Conservation (phyloP, 2,113 vertebrate genomes). For the Ciconia boyciana region DNA sequence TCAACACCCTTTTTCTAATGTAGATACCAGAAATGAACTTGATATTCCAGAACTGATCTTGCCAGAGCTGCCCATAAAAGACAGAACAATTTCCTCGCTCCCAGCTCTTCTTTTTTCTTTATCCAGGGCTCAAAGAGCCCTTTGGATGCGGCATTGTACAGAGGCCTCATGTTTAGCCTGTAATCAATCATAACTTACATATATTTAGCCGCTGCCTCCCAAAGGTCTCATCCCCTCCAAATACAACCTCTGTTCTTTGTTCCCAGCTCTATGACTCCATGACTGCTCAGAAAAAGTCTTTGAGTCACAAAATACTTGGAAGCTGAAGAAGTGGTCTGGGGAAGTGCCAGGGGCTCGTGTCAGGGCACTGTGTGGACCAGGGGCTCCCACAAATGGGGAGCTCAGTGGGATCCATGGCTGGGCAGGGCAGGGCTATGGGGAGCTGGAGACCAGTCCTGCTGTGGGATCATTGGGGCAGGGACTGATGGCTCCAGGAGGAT, state of each 20-base stretch:
- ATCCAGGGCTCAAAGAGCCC: not conserved
- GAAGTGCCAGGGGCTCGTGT: not conserved
- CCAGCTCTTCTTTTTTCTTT: not conserved
- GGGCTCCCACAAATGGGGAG: not conserved
- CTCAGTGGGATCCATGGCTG: accelerated
- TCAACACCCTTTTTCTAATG: slow-evolving; percentile 18
- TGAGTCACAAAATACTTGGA: not conserved
- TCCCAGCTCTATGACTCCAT: not conserved
- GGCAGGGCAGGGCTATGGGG: not conserved
- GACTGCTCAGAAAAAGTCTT: not conserved
- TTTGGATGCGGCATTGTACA: not conserved
- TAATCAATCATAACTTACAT: slow-evolving; percentile 28
- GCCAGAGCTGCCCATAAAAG: slow-evolving; percentile 13
- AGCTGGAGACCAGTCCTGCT: not conserved
- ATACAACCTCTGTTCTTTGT: slow-evolving; percentile 8
- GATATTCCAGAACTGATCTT: slow-evolving; percentile 9
- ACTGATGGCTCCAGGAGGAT: not conserved
- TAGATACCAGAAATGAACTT: slow-evolving; percentile 39
- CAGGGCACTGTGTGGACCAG: accelerated
- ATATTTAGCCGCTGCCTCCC: not conserved
- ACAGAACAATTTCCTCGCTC: not conserved
- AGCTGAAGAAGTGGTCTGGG: not conserved
- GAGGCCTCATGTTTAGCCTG: not conserved
- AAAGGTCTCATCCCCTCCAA: not conserved
- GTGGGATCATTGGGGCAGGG: not conserved